Base-by-base conservation (phyloP, 2,113 vertebrate genomes). In the Cochlearius cochlearius region DNA sequence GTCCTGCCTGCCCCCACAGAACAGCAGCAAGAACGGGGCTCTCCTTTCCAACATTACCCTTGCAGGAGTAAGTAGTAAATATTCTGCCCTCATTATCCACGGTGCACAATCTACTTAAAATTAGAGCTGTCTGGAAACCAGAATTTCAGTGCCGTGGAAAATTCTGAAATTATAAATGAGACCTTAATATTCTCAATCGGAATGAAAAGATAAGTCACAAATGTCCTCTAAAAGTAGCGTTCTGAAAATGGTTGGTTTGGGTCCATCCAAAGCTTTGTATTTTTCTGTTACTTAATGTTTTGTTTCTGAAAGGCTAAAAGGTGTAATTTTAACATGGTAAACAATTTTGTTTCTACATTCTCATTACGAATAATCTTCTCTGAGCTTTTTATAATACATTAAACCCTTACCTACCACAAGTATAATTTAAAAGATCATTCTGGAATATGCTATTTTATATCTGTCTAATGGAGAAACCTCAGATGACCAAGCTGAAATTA, bases 101-200 rank as follows among this genome's bases (percentile, higher is more conserved):
- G 2, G 58, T 62, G 58, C 49, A 89, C 17, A 64, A 45, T 38
- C 60, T 52, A 75, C 66, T 85, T 90, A 88, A 81, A 91, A 92
- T 79, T 72, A 87, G 7, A 89, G 45, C 36, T 94, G 88, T 22
- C 63, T 81, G 58, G 36, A n/a, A 96, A 90, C 8, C 38, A 81
- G 90, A 75, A 69, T 85, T 87, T 53, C 49, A 69, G 74, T 1
- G 2, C 69, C 0, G 0, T 59, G 84, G 66, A 92, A 82, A 91
- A 77, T 63, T 62, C 43, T 69, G 81, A 92, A 89, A 85, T 87
- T 75, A 73, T 91, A 94, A 94, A 85, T 26, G 67, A 94, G 90
- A 72, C 69, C 77, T 90, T 90, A 95, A 78, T 90, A 93, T 76
- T 94, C 66, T 86, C 45, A 90, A 45, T 66, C 7, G 11, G 69